Evolutionary conservation across 2,113 vertebrate genomes (phyloP).

Genomic region (Chlamydotis undulata): DNA sequence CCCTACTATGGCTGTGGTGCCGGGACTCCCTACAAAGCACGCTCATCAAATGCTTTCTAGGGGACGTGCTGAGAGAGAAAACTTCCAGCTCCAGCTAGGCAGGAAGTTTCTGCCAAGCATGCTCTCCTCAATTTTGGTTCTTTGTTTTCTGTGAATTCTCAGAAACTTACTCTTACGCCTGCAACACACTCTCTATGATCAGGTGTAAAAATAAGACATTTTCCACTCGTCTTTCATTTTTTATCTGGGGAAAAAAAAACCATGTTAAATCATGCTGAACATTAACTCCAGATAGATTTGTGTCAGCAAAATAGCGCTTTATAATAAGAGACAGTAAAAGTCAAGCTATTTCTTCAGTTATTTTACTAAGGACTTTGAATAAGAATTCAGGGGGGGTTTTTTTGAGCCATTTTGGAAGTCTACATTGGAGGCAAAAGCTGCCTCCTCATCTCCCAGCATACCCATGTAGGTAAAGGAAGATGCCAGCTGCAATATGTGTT

Average conservation of each 20-base stretch:
- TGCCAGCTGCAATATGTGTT: neutral
- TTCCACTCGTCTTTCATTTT: neutral
- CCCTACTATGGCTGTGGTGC: neutral
- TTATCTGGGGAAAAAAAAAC: neutral
- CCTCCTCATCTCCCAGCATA: neutral
- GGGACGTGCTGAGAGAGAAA: neutral
- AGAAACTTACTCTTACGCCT: conserved; percentile 27
- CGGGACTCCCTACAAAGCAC: neutral
- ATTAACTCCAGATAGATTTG: neutral
- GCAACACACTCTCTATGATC: neutral
- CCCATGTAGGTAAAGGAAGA: neutral
- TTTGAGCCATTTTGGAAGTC: neutral
- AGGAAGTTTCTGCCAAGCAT: neutral
- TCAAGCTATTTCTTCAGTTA: neutral
- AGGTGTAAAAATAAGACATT: neutral
- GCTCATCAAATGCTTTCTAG: neutral
- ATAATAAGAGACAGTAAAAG: neutral
- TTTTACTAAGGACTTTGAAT: neutral
- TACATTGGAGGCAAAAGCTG: neutral
- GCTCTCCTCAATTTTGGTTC: neutral
- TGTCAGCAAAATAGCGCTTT: neutral
- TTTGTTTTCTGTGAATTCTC: neutral
- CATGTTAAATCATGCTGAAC: neutral
- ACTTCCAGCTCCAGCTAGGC: neutral
- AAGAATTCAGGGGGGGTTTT: neutral